These are phyloP conservation scores for Stichodactyla mertensii DNA, from an alignment of 64 coral and sea anemone species.

Conservation along the genomic window DNA sequence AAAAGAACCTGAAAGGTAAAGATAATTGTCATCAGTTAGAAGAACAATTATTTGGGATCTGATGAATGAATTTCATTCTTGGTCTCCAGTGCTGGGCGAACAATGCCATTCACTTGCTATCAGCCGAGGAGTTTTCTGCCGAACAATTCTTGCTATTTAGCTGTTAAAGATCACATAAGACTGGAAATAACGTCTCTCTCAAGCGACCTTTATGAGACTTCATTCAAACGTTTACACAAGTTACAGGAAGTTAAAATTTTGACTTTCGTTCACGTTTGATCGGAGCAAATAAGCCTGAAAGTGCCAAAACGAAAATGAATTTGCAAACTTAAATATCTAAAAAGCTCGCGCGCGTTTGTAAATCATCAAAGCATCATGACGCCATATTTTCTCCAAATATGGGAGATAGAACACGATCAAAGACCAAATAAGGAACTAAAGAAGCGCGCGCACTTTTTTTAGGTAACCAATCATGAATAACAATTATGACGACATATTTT, in stretches of 20 bases:
- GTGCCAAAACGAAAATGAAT: background rate
- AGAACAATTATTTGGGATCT: background rate
- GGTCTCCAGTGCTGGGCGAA: too few relatives aligned
- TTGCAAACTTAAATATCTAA: background rate
- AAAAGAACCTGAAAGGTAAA: constrained; percentile 74
- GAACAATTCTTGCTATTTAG: too few relatives aligned
- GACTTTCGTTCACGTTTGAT: background rate
- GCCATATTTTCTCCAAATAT: background rate
- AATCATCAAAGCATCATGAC: background rate
- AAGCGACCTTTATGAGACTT: background rate
- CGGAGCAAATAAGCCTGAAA: background rate
- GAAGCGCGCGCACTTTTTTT: background rate
- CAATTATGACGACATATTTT: too few relatives aligned
- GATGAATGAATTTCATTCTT: too few relatives aligned
- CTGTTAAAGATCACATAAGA: too few relatives aligned
- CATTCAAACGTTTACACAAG: background rate
- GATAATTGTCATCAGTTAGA: background rate
- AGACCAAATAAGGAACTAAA: background rate
- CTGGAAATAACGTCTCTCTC: background rate
- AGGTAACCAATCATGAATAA: background rate
- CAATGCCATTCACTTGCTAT: too few relatives aligned
- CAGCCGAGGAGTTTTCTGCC: too few relatives aligned
- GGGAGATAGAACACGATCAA: background rate
- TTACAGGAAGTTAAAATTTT: background rate
- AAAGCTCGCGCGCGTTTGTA: background rate